phyloP scores from a whole-genome alignment of 1,140 invertebrate species.

The Hormaphis cornu region DNA sequence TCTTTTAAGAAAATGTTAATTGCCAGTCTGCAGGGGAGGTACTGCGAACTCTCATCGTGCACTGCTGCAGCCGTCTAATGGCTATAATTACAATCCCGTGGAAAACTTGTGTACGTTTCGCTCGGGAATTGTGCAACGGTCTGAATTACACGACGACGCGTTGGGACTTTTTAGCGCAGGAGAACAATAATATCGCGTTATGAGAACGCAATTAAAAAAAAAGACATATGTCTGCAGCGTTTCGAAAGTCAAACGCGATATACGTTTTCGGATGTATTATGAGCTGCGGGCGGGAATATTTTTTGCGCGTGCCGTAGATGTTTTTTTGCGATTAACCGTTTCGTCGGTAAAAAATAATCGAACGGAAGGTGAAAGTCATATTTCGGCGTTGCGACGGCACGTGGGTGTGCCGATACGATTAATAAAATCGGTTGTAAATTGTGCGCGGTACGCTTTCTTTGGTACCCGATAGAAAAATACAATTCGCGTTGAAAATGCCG shows the following conservation, averaged over 20 bases:
- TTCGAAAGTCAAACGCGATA: conserved; percentile 11
- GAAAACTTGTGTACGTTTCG: conserved; percentile 1
- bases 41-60: not conserved
- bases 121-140: conserved; percentile 2
- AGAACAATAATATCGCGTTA: conserved; percentile 13
- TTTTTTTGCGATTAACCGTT: not conserved
- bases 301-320: not conserved
- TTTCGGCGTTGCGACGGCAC: not conserved
- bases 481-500: no score
- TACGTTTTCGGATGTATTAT: not conserved
- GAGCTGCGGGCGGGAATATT: not conserved
- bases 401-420: not conserved
- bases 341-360: not conserved
- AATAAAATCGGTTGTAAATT: conserved; percentile 2
- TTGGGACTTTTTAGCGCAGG: not conserved
- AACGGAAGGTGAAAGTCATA: conserved; percentile 8
- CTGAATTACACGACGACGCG: not conserved
- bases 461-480: no score
- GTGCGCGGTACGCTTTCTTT: no score
- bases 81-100: conserved; percentile 11
- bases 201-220: conserved; percentile 15
- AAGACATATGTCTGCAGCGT: not conserved
- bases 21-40: not conserved
- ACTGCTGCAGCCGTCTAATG: not conserved
- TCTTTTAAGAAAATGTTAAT: conserved; percentile 13